Conservation (phyloP, 2,888 invertebrate species). For the Hirtodrosophila duncani region DNA sequence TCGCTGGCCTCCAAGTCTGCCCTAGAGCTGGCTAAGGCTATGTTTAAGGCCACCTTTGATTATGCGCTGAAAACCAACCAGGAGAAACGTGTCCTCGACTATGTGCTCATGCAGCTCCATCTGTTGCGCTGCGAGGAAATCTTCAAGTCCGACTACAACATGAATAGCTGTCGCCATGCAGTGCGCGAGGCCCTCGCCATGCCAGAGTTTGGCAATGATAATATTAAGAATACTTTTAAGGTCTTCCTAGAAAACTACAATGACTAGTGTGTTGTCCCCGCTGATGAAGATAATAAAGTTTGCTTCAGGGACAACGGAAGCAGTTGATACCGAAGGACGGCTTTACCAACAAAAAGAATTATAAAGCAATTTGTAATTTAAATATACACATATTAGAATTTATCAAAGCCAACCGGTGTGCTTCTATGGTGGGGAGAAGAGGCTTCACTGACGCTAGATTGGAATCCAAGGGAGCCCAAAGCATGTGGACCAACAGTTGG, state of each 20-base stretch:
- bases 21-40: slow-evolving; percentile 65
- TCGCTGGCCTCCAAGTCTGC: slow-evolving; percentile 72
- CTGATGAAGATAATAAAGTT: too few species aligned
- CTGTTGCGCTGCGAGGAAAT: slow-evolving; percentile 75
- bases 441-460: too few species aligned
- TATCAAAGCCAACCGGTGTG: too few species aligned
- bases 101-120: slow-evolving; percentile 75
- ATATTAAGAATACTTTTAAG: slow-evolving; percentile 72
- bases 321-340: too few species aligned
- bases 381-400: too few species aligned
- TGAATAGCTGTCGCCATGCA: slow-evolving; percentile 75
- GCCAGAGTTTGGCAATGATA: slow-evolving; percentile 68
- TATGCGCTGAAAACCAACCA: slow-evolving; percentile 75
- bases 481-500: too few species aligned
- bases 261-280: slow-evolving; percentile 33
- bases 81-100: slow-evolving; percentile 75
- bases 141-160: slow-evolving; percentile 73
- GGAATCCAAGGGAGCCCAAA: too few species aligned
- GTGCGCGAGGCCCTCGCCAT: slow-evolving; percentile 68
- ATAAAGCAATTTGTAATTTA: too few species aligned
- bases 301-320: too few species aligned
- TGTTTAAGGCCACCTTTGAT: slow-evolving; percentile 74
- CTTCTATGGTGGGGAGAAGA: too few species aligned
- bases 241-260: slow-evolving; percentile 71
- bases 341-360: too few species aligned